Base-by-base conservation (phyloP, 92 coral and sea anemone genomes). In the Porites evermanni region DNA sequence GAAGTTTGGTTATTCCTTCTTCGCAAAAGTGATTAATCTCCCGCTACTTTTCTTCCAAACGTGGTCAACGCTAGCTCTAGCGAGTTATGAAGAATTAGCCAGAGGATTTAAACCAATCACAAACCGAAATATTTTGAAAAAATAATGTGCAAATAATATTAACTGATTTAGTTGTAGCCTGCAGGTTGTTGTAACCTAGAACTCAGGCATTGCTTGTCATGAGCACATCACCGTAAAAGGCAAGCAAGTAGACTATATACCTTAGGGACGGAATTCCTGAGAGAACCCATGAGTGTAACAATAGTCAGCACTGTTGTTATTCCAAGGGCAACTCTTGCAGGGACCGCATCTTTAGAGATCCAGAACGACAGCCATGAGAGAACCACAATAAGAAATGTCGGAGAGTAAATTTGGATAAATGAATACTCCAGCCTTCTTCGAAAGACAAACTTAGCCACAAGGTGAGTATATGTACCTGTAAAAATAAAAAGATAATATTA, bases 281-380 rank as follows among this genome's bases (percentile, higher is more conserved):
- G 87, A 0, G 98, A 94, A 16, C 98, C 98, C 98, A 94, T 94
- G 38, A 94, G 86, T n/a, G 98, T 94, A 23, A 94, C 98, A 20
- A 94, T 94, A 13, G 98, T 94, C 32, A 94, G 87, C 18, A 94
- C 98, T 18, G 98, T 94, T 10, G 98, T 94, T 51, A 94, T 94
- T 52, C 98, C 98, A 67, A 94, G 91, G 9, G 98, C 95, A 53
- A 94, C 91, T 64, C 98, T 91, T 56, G 98, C 98, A 5, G 98
- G 98, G 52, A 94, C 98, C 24, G 98, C 98, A 74, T 94, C 98
- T 68, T 93, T 90, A 61, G 95, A 89, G 19, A 94, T 94, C 98
- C 98, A 94, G 85, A 94, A 94, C 10, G 98, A 94, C 81, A 94
- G 76, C 98, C 98, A 94, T 59, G 98, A 94, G 85, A 94, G 91